phyloP scores from a whole-genome alignment of 2,113 vertebrate genomes.

The Penelope pileata region DNA sequence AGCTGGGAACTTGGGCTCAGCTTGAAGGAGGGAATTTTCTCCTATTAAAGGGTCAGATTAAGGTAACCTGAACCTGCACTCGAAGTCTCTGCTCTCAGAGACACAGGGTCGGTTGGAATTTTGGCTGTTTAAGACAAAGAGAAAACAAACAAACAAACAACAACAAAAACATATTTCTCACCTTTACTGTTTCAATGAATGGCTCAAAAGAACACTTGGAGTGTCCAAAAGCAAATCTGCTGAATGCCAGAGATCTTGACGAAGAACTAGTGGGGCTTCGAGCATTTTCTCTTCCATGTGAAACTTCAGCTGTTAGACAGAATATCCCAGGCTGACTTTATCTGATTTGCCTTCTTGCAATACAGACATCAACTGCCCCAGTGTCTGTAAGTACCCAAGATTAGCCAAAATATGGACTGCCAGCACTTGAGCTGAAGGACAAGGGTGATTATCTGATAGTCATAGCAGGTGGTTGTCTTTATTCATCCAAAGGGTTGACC shows the following conservation, averaged over 20 bases:
- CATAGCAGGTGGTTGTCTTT: background rate
- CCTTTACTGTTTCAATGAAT: background rate
- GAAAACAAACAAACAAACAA: background rate
- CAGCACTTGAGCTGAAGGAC: background rate
- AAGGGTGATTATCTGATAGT: background rate
- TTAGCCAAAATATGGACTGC: fast-evolving
- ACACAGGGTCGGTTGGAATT: background rate
- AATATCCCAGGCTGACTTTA: background rate
- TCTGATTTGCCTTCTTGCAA: background rate
- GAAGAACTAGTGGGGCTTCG: background rate
- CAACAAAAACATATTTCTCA: background rate
- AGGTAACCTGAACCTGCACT: background rate
- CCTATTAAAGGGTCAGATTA: background rate
- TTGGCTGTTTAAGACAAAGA: background rate
- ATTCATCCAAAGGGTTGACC: background rate
- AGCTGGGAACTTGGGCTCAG: background rate
- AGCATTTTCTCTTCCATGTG: background rate
- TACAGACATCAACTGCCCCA: background rate
- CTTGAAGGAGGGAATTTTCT: background rate
- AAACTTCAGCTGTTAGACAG: background rate
- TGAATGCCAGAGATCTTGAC: background rate
- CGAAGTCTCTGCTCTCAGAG: background rate
- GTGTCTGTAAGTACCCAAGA: background rate
- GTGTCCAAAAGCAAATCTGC: background rate
- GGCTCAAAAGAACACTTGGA: background rate